Percentiles rank a stretch among this genome's conserved stretches.
These are phyloP conservation scores for Holocentrus rufus DNA, from an alignment of 2,797 vertebrate genomes.

Conservation along the genomic window DNA sequence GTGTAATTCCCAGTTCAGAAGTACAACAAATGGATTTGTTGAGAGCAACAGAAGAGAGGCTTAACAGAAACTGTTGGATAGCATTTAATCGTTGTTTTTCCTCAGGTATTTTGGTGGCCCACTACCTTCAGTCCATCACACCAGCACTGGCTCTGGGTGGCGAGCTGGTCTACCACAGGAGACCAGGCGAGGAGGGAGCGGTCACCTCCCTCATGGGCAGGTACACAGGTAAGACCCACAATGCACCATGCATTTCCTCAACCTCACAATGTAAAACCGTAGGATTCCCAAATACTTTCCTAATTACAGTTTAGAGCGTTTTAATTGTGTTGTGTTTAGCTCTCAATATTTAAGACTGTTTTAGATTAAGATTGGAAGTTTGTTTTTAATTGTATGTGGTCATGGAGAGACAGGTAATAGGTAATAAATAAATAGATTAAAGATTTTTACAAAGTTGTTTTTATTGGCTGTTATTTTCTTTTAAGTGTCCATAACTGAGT, in stretches of 20 bases:
- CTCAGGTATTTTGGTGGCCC: conserved; percentile 88
- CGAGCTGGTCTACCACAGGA: conserved; percentile 90
- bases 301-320: too few species aligned
- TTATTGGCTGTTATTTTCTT: too few species aligned
- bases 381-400: too few species aligned
- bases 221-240: conserved; percentile 84
- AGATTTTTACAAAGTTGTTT: too few species aligned
- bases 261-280: not conserved
- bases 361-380: too few species aligned
- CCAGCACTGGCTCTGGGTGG: conserved; percentile 88
- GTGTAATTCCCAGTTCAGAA: not conserved
- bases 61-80: too few species aligned
- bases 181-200: conserved; percentile 91
- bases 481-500: not conserved
- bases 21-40: not conserved
- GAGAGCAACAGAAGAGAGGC: not conserved
- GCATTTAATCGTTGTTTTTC: conserved; percentile 8
- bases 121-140: conserved; percentile 92
- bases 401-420: too few species aligned
- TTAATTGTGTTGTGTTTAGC: too few species aligned
- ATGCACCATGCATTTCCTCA: not conserved
- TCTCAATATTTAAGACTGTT: too few species aligned
- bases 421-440: too few species aligned
- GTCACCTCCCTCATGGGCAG: conserved; percentile 89
- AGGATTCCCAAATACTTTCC: not conserved